Conservation (phyloP, 92 coral and sea anemone genomes). For the Palythoa grandis region DNA sequence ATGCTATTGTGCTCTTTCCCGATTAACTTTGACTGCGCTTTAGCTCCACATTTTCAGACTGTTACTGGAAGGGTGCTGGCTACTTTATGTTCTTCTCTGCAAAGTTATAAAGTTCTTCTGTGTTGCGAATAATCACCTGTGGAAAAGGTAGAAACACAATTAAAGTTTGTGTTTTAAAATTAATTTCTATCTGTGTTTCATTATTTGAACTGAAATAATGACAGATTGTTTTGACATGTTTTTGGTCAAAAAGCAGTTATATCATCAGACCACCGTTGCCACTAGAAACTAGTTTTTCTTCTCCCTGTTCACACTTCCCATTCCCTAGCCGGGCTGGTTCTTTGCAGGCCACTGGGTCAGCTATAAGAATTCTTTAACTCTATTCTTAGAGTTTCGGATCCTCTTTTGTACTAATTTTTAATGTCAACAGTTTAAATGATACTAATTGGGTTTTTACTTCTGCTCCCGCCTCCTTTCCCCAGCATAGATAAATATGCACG, state of each 20-base stretch:
- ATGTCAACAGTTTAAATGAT: neutral
- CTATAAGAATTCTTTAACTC: conserved; percentile 5
- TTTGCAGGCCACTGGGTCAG: conserved; percentile 11
- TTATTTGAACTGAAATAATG: neutral
- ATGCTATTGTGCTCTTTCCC: neutral
- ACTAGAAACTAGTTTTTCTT: neutral
- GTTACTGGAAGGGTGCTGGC: conserved; percentile 20
- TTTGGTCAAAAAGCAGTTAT: neutral
- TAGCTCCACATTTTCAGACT: conserved; percentile 43
- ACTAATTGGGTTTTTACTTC: neutral
- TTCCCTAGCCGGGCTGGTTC: conserved; percentile 5
- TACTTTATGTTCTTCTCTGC: conserved; percentile 33
- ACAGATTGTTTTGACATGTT: neutral
- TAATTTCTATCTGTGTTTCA: neutral
- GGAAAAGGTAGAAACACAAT: neutral
- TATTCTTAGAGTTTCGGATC: neutral
- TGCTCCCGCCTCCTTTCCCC: neutral
- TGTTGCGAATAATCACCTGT: conserved; percentile 21
- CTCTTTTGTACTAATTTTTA: neutral
- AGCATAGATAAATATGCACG: neutral
- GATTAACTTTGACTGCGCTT: neutral
- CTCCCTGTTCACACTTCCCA: conserved; percentile 3
- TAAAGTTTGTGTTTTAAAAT: neutral
- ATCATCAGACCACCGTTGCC: neutral
- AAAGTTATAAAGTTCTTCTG: conserved; percentile 38